Percentiles rank a stretch among this genome's conserved stretches.
These are phyloP conservation scores for Belonocnema kinseyi DNA, from an alignment of 1,140 invertebrate genomes.

Conservation along the genomic window DNA sequence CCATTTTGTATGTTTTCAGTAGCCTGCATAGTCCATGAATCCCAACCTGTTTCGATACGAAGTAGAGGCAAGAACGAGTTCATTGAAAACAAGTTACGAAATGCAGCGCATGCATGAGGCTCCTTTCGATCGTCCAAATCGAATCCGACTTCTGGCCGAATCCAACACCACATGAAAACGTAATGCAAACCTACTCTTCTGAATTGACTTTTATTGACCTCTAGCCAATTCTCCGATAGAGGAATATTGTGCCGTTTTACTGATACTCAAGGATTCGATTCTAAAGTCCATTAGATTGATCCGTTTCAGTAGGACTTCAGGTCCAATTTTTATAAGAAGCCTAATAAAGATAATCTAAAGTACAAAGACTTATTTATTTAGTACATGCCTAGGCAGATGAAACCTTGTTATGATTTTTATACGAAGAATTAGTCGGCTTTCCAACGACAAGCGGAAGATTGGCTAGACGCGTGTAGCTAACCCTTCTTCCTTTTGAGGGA, in stretches of 20 bases:
- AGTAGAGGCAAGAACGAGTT: constrained; percentile 6
- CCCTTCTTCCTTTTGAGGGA: too few relatives aligned
- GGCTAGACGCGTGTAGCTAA: too few relatives aligned
- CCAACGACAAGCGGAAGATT: too few relatives aligned
- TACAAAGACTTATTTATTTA: too few relatives aligned
- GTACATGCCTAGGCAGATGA: too few relatives aligned
- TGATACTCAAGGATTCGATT: constrained; percentile 9
- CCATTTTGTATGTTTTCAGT: not conserved
- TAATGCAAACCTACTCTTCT: constrained; percentile 19
- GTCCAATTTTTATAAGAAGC: too few relatives aligned
- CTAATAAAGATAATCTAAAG: too few relatives aligned
- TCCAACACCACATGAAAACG: constrained; percentile 23
- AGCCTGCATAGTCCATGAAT: not conserved
- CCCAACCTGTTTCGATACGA: not conserved
- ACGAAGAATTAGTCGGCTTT: too few relatives aligned
- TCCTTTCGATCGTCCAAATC: not conserved
- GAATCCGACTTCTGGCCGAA: constrained; percentile 10
- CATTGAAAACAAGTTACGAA: not conserved
- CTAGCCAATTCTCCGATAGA: constrained; percentile 18
- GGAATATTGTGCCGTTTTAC: constrained; percentile 9
- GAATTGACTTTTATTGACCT: constrained; percentile 8
- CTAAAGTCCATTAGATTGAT: not conserved
- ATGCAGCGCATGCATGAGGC: not conserved
- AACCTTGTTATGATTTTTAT: too few relatives aligned
- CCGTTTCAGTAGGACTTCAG: too few relatives aligned